Percentiles rank a stretch among this genome's conserved stretches.
Conservation (phyloP, 2,113 vertebrate species). For the Zosterops japonicus region DNA sequence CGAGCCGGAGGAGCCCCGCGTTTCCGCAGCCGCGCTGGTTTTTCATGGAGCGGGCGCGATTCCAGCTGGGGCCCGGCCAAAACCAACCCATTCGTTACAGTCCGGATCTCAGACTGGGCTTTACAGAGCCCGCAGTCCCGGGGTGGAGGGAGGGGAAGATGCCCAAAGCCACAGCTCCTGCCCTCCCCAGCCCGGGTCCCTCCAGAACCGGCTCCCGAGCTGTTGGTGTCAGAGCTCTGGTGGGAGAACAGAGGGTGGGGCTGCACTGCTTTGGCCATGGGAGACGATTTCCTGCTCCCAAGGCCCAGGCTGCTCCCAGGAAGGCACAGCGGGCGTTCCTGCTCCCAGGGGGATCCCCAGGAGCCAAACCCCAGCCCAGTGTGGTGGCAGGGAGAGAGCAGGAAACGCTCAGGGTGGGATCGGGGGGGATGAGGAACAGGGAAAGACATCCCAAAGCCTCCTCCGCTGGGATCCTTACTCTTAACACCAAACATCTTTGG, state of each 20-base stretch:
- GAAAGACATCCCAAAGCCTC: not conserved
- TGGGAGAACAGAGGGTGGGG: not conserved
- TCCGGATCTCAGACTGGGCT: conserved; percentile 11
- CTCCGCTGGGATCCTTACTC: not conserved
- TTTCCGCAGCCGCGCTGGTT: not conserved
- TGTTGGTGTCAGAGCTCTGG: fast-evolving
- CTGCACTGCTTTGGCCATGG: not conserved
- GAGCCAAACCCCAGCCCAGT: not conserved
- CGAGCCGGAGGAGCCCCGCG: not conserved
- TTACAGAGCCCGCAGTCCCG: not conserved
- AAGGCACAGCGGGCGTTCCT: fast-evolving
- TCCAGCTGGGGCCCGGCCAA: conserved; percentile 50
- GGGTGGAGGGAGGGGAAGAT: not conserved
- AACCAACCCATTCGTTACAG: conserved; percentile 54
- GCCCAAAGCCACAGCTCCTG: not conserved
- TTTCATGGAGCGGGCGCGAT: not conserved
- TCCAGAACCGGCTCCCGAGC: fast-evolving
- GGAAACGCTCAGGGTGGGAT: not conserved
- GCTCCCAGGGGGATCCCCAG: not conserved
- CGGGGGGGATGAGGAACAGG: not conserved
- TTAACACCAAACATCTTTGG: not conserved
- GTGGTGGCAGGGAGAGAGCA: fast-evolving
- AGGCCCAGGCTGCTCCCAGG: not conserved
- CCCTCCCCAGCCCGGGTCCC: not conserved
- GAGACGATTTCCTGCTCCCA: not conserved